Percentiles rank a stretch among this genome's conserved stretches.
These are phyloP conservation scores for Esox lucius DNA, from an alignment of 2,797 vertebrate species.

Conservation along the genomic window DNA sequence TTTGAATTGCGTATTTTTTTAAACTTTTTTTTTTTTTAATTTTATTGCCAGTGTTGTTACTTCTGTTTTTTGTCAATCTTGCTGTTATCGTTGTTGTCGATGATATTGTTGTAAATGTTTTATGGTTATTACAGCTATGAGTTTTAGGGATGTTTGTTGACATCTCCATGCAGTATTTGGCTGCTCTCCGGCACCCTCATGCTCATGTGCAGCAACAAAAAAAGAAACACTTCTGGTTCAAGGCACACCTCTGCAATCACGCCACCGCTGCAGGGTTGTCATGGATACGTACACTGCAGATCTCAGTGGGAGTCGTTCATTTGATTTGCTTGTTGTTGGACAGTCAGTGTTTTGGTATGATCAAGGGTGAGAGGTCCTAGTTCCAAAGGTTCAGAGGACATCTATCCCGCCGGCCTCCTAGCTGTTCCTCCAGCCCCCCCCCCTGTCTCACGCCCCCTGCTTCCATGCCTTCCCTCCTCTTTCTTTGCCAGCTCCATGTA, in stretches of 20 bases:
- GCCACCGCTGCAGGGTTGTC: background rate
- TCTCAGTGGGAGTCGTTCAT: slow-evolving; percentile 22
- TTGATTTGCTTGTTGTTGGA: background rate
- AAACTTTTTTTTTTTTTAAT: slow-evolving; percentile 37
- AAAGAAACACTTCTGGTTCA: slow-evolving; percentile 4
- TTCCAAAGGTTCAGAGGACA: slow-evolving; percentile 29
- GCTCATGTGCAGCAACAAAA: slow-evolving; percentile 20
- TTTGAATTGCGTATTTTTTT: slow-evolving; percentile 32
- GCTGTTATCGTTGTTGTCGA: slow-evolving; percentile 66
- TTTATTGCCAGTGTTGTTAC: slow-evolving; percentile 61
- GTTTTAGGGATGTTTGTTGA: slow-evolving; percentile 54
- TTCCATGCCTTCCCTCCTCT: background rate
- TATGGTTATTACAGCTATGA: slow-evolving; percentile 47
- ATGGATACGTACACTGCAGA: slow-evolving; percentile 38
- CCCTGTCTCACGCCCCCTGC: background rate
- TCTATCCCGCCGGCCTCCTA: slow-evolving; percentile 28
- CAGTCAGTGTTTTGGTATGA: slow-evolving; percentile 10
- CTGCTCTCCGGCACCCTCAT: slow-evolving; percentile 66
- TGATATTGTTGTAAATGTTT: slow-evolving; percentile 47
- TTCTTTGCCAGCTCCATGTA: slow-evolving; percentile 20
- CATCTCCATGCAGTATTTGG: slow-evolving; percentile 74
- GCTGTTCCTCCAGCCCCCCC: background rate
- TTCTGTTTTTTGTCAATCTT: slow-evolving; percentile 63
- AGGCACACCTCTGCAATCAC: slow-evolving; percentile 38
- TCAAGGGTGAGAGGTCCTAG: slow-evolving; percentile 26